Conservation (phyloP, 2,113 vertebrate species). For the Lynx canadensis region DNA sequence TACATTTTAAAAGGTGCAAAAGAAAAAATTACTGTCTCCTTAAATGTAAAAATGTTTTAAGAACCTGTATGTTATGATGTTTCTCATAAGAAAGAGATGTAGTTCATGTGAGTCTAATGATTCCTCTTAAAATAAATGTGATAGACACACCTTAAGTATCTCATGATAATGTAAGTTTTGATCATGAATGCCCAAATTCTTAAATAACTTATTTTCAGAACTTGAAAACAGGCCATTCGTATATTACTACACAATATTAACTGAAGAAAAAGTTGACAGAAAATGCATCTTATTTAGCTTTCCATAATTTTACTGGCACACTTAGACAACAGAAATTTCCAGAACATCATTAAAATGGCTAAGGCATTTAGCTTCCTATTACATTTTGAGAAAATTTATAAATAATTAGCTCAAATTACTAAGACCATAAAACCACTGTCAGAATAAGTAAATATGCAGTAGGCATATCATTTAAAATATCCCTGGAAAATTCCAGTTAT, state of each 20-base stretch:
- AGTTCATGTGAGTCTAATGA: neutral
- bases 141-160: neutral
- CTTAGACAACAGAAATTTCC: neutral
- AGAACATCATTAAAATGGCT: neutral
- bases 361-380: neutral
- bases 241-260: neutral
- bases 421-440: neutral
- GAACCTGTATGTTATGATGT: neutral
- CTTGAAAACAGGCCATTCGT: slow-evolving; percentile 50
- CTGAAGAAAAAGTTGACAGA: slow-evolving; percentile 7
- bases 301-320: slow-evolving; percentile 31
- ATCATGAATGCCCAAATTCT: neutral
- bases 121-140: neutral
- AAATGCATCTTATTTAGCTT: neutral
- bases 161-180: slow-evolving; percentile 6
- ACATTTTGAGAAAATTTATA: neutral
- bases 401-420: neutral
- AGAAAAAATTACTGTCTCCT: neutral
- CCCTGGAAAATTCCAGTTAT: neutral
- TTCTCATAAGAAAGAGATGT: neutral
- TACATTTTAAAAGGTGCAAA: neutral
- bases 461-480: neutral
- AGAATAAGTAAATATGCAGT: neutral
- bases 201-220: neutral
- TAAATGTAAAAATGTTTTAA: slow-evolving; percentile 31